phyloP scores from a whole-genome alignment of 2,113 vertebrate genomes.

The Gulo gulo region DNA sequence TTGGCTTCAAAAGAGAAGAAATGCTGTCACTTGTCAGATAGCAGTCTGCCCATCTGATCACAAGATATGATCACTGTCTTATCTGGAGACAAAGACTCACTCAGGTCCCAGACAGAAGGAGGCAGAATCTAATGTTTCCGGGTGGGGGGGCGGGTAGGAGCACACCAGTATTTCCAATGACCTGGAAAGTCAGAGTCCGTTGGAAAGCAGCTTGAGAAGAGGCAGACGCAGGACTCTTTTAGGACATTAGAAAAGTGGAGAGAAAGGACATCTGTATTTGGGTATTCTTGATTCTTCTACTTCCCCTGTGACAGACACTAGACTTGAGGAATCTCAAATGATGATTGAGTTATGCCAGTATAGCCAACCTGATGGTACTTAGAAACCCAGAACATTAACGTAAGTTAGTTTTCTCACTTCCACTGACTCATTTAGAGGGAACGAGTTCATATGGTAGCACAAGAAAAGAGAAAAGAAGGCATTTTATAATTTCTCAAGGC shows the following conservation, averaged over 20 bases:
- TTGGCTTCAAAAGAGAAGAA: conserved; percentile 16
- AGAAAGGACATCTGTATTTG: not conserved
- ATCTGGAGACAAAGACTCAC: not conserved
- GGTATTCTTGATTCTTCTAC: not conserved
- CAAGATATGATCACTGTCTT: not conserved
- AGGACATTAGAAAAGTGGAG: not conserved
- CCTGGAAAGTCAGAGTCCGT: conserved; percentile 51
- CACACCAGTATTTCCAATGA: conserved; percentile 59
- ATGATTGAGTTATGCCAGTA: not conserved
- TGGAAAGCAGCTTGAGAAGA: not conserved
- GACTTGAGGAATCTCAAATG: not conserved
- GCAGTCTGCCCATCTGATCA: conserved; percentile 29
- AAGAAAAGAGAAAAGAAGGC: not conserved
- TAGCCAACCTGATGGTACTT: not conserved
- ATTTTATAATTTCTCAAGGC: not conserved
- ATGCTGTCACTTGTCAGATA: conserved; percentile 3
- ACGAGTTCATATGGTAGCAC: not conserved
- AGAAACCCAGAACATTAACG: not conserved
- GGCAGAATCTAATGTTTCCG: conserved; percentile 53
- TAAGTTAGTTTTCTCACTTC: not conserved
- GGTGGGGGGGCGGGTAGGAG: not conserved
- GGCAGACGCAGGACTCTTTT: not conserved
- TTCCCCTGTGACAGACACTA: not conserved
- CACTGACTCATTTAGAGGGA: not conserved
- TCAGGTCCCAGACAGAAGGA: not conserved